Evolutionary conservation across 2,113 vertebrate genomes (phyloP), one percentile per base, ranked within the genome.

Genomic region (Upupa epops): DNA sequence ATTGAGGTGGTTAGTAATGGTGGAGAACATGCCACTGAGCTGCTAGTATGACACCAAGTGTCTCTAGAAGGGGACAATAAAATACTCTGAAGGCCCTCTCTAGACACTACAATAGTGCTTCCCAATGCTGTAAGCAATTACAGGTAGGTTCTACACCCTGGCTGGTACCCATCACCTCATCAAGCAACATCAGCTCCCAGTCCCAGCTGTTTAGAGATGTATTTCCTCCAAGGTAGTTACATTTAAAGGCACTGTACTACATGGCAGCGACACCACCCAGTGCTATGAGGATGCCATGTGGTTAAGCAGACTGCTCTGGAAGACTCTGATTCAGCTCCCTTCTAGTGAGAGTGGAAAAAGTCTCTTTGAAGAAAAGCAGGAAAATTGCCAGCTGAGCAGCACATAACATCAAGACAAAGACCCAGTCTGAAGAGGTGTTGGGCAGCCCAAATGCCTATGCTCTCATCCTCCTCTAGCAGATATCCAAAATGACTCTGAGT

Each of bases 1-100:
- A 97, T 96, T 93, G 74, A 68, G 82, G 77, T 89, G 32, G 86
- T 98, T 98, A 98, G 97, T 87, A 91, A 93, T 46, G 87, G n/a
- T 48, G 5, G 16, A 77, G 80, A 91, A 83, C 14, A 22, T 11
- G 28, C 72, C 82, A 34, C n/a, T 63, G 32, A 90, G 29, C 37
- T 77, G 8, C 83, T 88, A 51, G 12, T 46, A 20, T 48, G 40
- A 60, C 48, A 76, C 65, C 37, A 58, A 14, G 15, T 31, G 26
- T 36, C 34, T 71, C 78, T 14, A 65, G 52, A 75, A 70, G 17
- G 19, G 17, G 37, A 85, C 11, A 64, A 13, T 17, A 56, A 82
- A 75, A 86, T 54, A 46, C 42, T 31, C 31, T 42, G 22, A 20
- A 86, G 8, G 29, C 3, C 5, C 8, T 54, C n/a, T 86, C 64